Evolutionary conservation across 2,113 vertebrate genomes (phyloP).

Genomic region (Nothoprocta perdicaria): DNA sequence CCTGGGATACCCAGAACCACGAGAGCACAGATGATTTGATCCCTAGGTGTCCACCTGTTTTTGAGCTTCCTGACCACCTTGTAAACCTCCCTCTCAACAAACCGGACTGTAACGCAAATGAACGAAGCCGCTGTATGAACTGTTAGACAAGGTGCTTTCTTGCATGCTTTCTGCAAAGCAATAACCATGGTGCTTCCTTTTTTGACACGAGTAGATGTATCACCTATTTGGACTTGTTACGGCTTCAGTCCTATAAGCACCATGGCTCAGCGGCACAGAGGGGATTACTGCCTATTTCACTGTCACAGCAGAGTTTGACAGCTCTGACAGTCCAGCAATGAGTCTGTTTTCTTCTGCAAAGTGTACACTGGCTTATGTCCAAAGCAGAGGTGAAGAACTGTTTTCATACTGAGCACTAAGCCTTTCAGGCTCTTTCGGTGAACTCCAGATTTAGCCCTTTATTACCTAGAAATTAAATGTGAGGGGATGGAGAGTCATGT

Average conservation of each 20-base stretch:
- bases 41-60: not conserved
- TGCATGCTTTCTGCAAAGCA: not conserved
- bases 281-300: not conserved
- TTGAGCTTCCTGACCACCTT: not conserved
- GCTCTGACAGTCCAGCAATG: not conserved
- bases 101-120: not conserved
- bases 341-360: not conserved
- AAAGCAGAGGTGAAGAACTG: not conserved
- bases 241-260: not conserved
- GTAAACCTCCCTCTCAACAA: not conserved
- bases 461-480: not conserved
- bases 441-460: not conserved
- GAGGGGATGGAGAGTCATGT: not conserved
- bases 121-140: not conserved
- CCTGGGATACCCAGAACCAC: rapidly evolving
- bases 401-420: not conserved
- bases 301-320: not conserved
- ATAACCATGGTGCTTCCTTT: not conserved
- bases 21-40: not conserved
- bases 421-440: not conserved
- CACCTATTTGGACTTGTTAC: not conserved
- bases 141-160: not conserved
- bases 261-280: not conserved
- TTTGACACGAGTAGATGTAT: not conserved
- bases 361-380: not conserved